Evolutionary conservation across 2,888 invertebrate species (phyloP).

Genomic region (Trichacis sp.): DNA sequence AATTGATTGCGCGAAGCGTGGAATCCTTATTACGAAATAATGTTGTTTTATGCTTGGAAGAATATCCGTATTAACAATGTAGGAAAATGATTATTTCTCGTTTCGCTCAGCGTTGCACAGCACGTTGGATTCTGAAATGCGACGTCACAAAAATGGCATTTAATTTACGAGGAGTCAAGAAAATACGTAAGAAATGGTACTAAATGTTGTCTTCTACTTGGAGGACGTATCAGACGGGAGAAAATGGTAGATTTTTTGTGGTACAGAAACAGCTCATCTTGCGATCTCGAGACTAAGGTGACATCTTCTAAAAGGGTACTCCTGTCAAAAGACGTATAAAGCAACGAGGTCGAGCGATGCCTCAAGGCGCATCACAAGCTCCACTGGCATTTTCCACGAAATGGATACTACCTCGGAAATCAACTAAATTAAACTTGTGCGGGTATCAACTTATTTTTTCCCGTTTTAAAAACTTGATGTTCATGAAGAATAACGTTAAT

Average conservation of each 20-base stretch:
- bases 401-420: conserved; percentile 42
- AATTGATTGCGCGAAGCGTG: too few relatives aligned
- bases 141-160: neutral
- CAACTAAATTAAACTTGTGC: conserved; percentile 38
- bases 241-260: conserved; percentile 30
- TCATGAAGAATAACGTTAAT: too few relatives aligned
- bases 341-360: conserved; percentile 44
- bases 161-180: neutral
- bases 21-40: too few relatives aligned
- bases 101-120: too few relatives aligned
- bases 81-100: too few relatives aligned
- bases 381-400: conserved; percentile 37
- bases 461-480: too few relatives aligned
- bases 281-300: conserved; percentile 40
- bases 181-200: neutral
- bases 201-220: neutral
- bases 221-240: conserved; percentile 12
- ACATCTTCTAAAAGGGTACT: conserved; percentile 8
- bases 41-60: too few relatives aligned
- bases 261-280: conserved; percentile 31
- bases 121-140: neutral
- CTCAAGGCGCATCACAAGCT: conserved; percentile 35
- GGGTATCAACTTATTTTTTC: too few relatives aligned
- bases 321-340: conserved; percentile 30
- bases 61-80: too few relatives aligned